Percentiles rank a stretch among this genome's conserved stretches.
Conservation (phyloP, 2,113 vertebrate species). For the Oostethus manadensis region DNA sequence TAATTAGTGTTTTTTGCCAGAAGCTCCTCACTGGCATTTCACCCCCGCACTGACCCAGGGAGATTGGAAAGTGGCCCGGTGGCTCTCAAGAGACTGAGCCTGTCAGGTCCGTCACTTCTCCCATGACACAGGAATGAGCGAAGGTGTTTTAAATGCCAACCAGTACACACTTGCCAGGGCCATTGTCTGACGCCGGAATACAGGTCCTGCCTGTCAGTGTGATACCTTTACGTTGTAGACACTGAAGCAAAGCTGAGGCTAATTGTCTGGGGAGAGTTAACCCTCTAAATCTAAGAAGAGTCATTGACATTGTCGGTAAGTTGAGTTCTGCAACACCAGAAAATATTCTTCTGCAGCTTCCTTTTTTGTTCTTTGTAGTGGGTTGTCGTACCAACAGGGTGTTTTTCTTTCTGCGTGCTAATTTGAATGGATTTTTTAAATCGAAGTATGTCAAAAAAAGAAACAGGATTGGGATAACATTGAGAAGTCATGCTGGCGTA, state of each 20-base stretch:
- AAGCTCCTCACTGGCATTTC: slow-evolving; percentile 58
- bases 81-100: slow-evolving; percentile 64
- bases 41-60: slow-evolving; percentile 66
- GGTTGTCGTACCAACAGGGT: slow-evolving; percentile 9
- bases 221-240: slow-evolving; percentile 51
- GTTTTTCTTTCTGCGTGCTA: slow-evolving; percentile 26
- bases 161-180: slow-evolving; percentile 63
- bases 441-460: slow-evolving; percentile 22
- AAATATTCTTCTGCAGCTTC: slow-evolving; percentile 18
- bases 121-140: slow-evolving; percentile 52
- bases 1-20: slow-evolving; percentile 73
- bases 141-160: slow-evolving; percentile 73
- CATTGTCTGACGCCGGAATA: slow-evolving; percentile 59
- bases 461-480: slow-evolving; percentile 26
- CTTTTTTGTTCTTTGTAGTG: slow-evolving; percentile 2
- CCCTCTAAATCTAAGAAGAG: slow-evolving; percentile 43
- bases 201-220: slow-evolving; percentile 55
- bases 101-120: slow-evolving; percentile 73
- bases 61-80: slow-evolving; percentile 68
- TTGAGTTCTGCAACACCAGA: slow-evolving; percentile 19
- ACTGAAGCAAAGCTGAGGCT: slow-evolving; percentile 56
- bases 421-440: slow-evolving; percentile 35
- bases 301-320: slow-evolving; percentile 28
- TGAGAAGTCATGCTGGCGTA: slow-evolving; percentile 21
- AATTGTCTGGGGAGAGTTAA: slow-evolving; percentile 58